A percentile compares a stretch with the other conserved stretches of the same genome.
phyloP scores from a whole-genome alignment of 2,888 invertebrate species.

The Cryptocheilus praepositus region DNA sequence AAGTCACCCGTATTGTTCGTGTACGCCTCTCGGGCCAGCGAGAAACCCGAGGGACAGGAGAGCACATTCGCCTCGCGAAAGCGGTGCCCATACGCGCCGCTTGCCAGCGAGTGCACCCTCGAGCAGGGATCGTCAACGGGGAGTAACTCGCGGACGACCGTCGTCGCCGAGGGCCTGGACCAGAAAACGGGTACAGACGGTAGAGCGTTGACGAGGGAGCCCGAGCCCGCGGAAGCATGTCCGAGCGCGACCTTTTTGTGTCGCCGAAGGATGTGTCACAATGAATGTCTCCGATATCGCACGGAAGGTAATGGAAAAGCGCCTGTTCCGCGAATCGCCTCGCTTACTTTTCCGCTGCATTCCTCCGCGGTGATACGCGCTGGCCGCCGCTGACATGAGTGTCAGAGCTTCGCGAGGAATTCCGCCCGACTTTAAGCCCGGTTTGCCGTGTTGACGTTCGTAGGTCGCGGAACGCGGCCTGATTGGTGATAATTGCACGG shows the following conservation, averaged over 20 bases:
- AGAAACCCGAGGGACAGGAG: slow-evolving; percentile 41
- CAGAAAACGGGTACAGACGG: slow-evolving; percentile 22
- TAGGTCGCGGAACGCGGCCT: slow-evolving; percentile 37
- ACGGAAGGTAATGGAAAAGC: slow-evolving; percentile 40
- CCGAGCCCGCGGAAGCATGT: slow-evolving; percentile 45
- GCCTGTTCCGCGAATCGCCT: background rate
- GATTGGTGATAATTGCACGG: slow-evolving; percentile 50
- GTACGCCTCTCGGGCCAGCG: slow-evolving; percentile 34
- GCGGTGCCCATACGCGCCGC: slow-evolving; percentile 19
- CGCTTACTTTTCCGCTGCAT: slow-evolving; percentile 33
- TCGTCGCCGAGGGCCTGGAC: background rate
- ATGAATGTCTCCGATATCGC: slow-evolving; percentile 34
- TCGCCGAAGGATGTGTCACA: slow-evolving; percentile 48
- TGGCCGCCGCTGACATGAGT: slow-evolving; percentile 31
- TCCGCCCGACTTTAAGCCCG: slow-evolving; percentile 47
- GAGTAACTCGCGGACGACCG: background rate
- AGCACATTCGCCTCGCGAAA: slow-evolving; percentile 30
- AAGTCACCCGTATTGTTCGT: slow-evolving; percentile 57
- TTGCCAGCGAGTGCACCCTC: slow-evolving; percentile 21
- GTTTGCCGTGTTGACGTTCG: slow-evolving; percentile 56
- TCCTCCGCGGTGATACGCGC: slow-evolving; percentile 45
- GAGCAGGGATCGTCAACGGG: background rate
- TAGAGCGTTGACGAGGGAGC: slow-evolving; percentile 37
- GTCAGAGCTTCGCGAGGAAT: slow-evolving; percentile 47
- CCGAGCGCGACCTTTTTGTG: slow-evolving; percentile 35